These are phyloP conservation scores for Sturnira hondurensis DNA, from an alignment of 2,113 vertebrate species.

Conservation along the genomic window DNA sequence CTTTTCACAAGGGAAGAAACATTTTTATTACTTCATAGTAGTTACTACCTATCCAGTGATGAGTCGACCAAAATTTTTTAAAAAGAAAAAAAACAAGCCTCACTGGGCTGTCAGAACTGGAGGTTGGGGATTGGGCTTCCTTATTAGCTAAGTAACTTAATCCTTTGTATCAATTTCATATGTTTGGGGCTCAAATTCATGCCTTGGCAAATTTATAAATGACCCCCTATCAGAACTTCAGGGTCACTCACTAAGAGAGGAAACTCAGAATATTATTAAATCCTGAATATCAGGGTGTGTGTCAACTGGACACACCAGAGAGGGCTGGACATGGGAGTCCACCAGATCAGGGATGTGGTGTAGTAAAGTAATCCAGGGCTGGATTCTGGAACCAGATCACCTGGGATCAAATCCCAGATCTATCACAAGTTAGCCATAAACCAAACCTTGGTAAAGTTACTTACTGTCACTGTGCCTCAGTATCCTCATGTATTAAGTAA, in stretches of 20 bases:
- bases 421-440: not conserved
- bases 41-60: not conserved
- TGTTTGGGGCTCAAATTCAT: not conserved
- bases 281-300: not conserved
- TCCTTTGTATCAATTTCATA: slow-evolving; percentile 9
- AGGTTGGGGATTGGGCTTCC: not conserved
- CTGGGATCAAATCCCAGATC: not conserved
- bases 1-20: slow-evolving; percentile 7
- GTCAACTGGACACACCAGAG: not conserved
- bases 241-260: slow-evolving; percentile 34
- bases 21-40: not conserved
- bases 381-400: not conserved
- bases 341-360: not conserved
- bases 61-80: not conserved
- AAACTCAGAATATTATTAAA: slow-evolving; percentile 30
- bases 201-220: slow-evolving; percentile 44
- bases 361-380: not conserved
- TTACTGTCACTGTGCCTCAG: not conserved
- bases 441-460: not conserved
- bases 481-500: not conserved
- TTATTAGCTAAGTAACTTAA: not conserved
- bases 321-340: not conserved
- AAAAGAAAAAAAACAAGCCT: not conserved
- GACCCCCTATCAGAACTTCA: slow-evolving; percentile 5
- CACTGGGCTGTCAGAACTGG: not conserved